Evolutionary conservation across 2,888 invertebrate species (phyloP), one percentile per base, ranked within the genome.

Genomic region (Drosophila lutescens): DNA sequence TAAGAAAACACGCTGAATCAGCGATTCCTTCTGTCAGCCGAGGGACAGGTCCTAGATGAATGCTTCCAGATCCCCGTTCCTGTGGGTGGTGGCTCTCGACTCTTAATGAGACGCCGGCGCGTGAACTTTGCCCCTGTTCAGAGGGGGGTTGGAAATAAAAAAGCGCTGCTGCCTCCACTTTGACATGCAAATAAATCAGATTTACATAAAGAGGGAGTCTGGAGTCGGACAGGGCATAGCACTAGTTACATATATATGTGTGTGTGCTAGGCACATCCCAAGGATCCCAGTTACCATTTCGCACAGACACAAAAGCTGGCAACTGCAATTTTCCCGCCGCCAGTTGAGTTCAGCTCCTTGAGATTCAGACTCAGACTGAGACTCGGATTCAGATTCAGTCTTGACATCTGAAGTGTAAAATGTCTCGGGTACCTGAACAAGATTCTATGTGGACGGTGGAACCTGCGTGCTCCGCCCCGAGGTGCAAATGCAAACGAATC

Each of bases 101-200:
- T 63, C 54, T 74, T 74, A 86, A 80, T 86, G 86, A 80, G 78
- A 69, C 67, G 54, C 12, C 26, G 53, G 54, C 60, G 15, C 47
- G 30, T 47, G 47, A 47, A 32, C 47, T 47, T 32, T 47, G 32
- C 15, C 32, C 32, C 10, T 13, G 49, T 8, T 17, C 1, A 32
- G 32, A 32, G 32, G 7, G 47, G 57, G 58, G 40, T 2, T 60
- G 80, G 83, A 49, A 46, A 23, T 34, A 26, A 67, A 54, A 46
- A 56, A 74, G 62, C 62, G 50, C 30, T 53, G 56, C 70, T 59
- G 61, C 63, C 66, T 70, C 72, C 71, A 74, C 87, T 86, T 87
- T 81, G 89, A 86, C 84, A 90, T 77, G 84, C 79, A 89, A 88
- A 88, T 88, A 88, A 90, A 90, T 90, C 80, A 79, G 80, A 89